Evolutionary conservation across 2,888 invertebrate genomes (phyloP), one percentile per base, ranked within the genome.

Genomic region (Phorcus lineatus): DNA sequence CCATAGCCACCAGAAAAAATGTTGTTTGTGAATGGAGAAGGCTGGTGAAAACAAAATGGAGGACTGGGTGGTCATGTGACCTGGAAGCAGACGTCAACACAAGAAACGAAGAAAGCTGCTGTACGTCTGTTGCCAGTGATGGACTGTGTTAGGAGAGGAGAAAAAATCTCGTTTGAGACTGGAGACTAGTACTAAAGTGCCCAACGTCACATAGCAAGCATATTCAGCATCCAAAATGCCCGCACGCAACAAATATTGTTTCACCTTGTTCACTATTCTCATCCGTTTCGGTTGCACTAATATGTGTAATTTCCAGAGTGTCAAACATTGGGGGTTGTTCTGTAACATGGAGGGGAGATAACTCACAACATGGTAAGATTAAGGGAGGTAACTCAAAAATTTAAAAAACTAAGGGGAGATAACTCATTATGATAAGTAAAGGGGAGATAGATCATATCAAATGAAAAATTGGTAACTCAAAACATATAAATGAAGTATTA

Each of bases 231-330:
- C 79, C 74, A 79, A 74, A 79, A 40, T 74, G 55, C 74, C 74
- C 54, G 53, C 53, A 47, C 24, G 77, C 53, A 66, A 66, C 40
- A 78, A 78, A 40, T 24, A 47, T 13, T 52, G 28, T 24, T 62
- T 81, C 82, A 82, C 82, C 82, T 82, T 79, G 70, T 24, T 85
- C 86, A 80, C 85, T 85, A 84, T 84, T 84, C 31, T 84, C 82
- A 22, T 86, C 84, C 47, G 83, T 83, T 22, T 85, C 83, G 67
- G 82, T 82, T 57, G 47, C 66, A 78, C 74, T 79, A 57, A 80
- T 84, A 82, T 84, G 85, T 79, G 85, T 84, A 86, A 88, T 85
- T 80, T 88, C 88, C 88, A 87, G 83, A 82, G 86, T 84, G 77
- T 84, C 81, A 83, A 85, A 84, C 85, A 87, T 85, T 70, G 85